A percentile compares a stretch with the other conserved stretches of the same genome.
Evolutionary conservation across 1,140 invertebrate species (phyloP).

Genomic region (Heliconius hermathena): DNA sequence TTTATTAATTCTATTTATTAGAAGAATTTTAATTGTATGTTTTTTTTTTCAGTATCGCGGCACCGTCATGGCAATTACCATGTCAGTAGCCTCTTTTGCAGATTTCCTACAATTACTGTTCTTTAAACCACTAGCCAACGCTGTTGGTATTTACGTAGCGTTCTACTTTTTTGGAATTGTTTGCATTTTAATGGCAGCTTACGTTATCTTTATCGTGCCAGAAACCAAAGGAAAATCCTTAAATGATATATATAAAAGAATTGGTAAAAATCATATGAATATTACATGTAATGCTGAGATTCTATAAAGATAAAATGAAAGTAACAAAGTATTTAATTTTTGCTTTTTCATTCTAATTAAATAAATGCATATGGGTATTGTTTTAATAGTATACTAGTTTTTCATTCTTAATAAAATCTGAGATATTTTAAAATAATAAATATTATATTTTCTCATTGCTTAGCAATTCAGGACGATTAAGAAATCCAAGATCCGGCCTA

Average conservation of each 20-base stretch:
- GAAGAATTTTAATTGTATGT: not conserved
- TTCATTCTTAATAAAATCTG: too few species aligned
- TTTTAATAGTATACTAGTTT: too few species aligned
- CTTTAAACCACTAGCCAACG: slow-evolving; percentile 62
- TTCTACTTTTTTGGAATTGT: slow-evolving; percentile 68
- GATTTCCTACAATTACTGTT: slow-evolving; percentile 64
- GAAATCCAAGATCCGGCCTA: too few species aligned
- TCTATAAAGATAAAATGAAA: not conserved
- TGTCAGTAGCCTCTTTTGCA: slow-evolving; percentile 53
- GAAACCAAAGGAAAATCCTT: slow-evolving; percentile 63
- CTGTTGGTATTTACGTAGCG: slow-evolving; percentile 57
- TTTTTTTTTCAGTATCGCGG: slow-evolving; percentile 67
- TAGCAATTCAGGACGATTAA: too few species aligned
- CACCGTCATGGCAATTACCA: slow-evolving; percentile 60
- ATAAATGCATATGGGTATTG: not conserved
- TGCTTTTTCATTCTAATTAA: not conserved
- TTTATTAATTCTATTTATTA: not conserved
- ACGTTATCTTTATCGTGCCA: slow-evolving; percentile 57
- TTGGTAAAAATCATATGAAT: slow-evolving; percentile 23
- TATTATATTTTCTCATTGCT: too few species aligned
- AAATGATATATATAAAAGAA: slow-evolving; percentile 64
- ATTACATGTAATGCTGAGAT: not conserved
- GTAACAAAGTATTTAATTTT: not conserved
- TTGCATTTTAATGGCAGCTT: slow-evolving; percentile 55
- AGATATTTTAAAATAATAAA: too few species aligned